Base-by-base conservation (phyloP, 1,140 invertebrate genomes). In the Camponotus floridanus region DNA sequence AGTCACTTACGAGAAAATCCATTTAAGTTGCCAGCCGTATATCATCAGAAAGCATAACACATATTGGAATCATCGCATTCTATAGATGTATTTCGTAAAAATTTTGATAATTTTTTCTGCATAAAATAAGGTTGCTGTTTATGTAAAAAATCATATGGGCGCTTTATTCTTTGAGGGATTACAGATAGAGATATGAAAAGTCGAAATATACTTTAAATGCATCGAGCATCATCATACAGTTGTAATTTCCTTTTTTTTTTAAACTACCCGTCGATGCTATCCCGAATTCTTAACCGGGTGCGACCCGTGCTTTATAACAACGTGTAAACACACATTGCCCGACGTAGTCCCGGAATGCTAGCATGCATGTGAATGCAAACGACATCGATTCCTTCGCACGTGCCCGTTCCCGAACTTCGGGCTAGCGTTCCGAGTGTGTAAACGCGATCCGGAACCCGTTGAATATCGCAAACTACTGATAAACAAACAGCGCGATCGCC, bases 341-440 rank as follows among this genome's bases (percentile, higher is more conserved):
- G 9, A 6, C 45, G 8, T 57, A 33, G 36, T 21, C 9, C 13
- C 13, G 13, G 45, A 36, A 80, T 67, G 21, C 76, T 33, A 48
- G 80, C 80, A 61, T 83, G 55, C 68, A 62, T 74, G 71, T 70
- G 68, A 59, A 74, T 74, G 80, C 57, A 48, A 51, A 39, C 39
- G 67, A 83, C 80, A 83, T 83, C 39, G 68, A 74, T 74, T 83
- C 68, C 68, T 74, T 83, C 70, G 70, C 67, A 51, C 76, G 61
- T 67, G 76, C 48, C 78, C 21, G 78, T 64, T 62, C 6, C 39
- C 31, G 33, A 76, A 84, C 70, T 84, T 84, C 36, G 55, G 26
- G 39, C 39, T 21, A 9, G 65, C 33, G 48, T 48, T 33, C 36
- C 15, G 48, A 51, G 18, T 81, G 55, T 48, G 57, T 33, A 48